Evolutionary conservation across 2,888 invertebrate species (phyloP), one percentile per base, ranked within the genome.

Genomic region (Plagodis dolabraria): DNA sequence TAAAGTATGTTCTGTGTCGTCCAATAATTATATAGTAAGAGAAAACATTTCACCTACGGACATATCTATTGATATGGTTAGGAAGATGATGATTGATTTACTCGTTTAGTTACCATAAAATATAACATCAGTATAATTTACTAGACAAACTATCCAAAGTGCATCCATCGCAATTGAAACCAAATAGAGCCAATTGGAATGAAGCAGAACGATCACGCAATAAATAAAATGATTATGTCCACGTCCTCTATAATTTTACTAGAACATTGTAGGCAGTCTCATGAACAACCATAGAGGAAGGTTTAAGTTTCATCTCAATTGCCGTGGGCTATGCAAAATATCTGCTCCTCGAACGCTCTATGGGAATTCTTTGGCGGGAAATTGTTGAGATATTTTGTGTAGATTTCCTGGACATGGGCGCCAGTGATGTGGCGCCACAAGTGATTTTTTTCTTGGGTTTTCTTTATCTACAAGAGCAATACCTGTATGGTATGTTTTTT

Each of bases 341-440:
- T 52, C 57, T 11, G 38, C 62, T 71, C 70, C 75, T 76, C 68
- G 70, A 65, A 71, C 66, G 65, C 73, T 62, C 69, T 59, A 57
- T 40, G 59, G 7, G 33, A 56, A 70, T 76, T 76, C 75, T 68
- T 72, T 65, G 56, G 34, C 56, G 68, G 64, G 69, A 72, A 69
- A 54, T 67, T 67, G 64, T 64, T 62, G 63, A 60, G 63, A 58
- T 60, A 62, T 62, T 64, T 57, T 9, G 60, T 55, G 38, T 10
- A 22, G 22, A 22, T 22, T 22, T 22, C 22, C 12, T 2, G 7
- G 45, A 9, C 12, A 47, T 49, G n/a, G 47, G 35, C 48, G 48
- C 11, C 34, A n/a, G 12, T 9, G 45, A 22, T 50, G 53, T 22
- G 47, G 35, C 48, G 48, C 11, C 34, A 40, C 9, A 36, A n/a